Percentiles rank a stretch among this genome's conserved stretches.
Conservation (phyloP, 2,797 vertebrate species). For the Rhynchonycteris naso region DNA sequence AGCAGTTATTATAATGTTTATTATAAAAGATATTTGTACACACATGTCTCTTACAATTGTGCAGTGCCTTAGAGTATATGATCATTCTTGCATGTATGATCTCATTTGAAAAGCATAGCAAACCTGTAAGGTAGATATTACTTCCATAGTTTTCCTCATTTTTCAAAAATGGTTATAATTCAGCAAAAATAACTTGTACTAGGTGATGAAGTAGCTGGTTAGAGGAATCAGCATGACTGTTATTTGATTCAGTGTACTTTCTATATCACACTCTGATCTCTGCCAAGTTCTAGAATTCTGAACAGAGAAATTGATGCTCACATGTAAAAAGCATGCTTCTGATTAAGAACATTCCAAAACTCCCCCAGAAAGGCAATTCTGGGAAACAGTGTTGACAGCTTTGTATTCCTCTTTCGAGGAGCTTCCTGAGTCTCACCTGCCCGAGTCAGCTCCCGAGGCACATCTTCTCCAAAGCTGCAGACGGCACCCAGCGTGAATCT, state of each 20-base stretch:
- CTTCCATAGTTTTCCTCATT: not conserved
- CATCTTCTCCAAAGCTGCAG: not conserved
- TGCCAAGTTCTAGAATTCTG: not conserved
- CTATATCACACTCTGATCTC: not conserved
- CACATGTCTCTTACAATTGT: not conserved
- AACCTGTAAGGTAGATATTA: no score
- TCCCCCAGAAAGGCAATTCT: not conserved
- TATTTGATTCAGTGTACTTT: not conserved
- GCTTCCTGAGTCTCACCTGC: not conserved
- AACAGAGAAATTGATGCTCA: not conserved
- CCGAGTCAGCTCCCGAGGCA: not conserved
- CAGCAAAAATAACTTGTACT: not conserved
- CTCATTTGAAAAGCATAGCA: not conserved
- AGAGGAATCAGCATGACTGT: accelerated
- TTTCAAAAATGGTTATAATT: not conserved
- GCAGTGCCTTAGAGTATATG: not conserved
- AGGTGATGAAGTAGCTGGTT: not conserved
- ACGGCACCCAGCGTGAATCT: not conserved
- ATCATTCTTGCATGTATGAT: not conserved
- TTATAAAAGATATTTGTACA: not conserved
- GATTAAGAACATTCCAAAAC: not conserved
- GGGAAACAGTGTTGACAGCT: not conserved
- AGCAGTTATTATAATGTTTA: accelerated
- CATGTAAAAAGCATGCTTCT: not conserved
- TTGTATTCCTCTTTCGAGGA: not conserved